These are phyloP conservation scores for Tragelaphus imberbis DNA, from an alignment of 2,113 vertebrate genomes.

Conservation along the genomic window DNA sequence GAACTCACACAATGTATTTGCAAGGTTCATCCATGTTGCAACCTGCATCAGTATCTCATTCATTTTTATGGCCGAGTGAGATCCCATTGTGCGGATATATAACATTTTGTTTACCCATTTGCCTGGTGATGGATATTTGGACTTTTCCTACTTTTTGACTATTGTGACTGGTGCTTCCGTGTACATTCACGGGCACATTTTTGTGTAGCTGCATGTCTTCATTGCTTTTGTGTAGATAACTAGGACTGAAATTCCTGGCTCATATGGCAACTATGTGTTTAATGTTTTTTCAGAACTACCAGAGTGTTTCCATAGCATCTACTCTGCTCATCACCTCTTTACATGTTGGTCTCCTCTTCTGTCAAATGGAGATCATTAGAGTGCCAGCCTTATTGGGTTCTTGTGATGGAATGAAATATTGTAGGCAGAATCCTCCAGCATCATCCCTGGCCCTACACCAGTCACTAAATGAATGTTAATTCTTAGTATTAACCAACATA, in stretches of 20 bases:
- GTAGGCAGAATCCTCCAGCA: neutral
- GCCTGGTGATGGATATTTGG: neutral
- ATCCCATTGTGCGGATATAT: neutral
- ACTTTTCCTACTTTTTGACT: neutral
- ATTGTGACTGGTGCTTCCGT: neutral
- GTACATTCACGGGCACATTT: neutral
- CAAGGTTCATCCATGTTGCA: neutral
- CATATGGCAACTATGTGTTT: fast-evolving
- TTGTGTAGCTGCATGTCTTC: fast-evolving
- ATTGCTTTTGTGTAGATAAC: neutral
- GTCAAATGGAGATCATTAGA: neutral
- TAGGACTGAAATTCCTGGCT: neutral
- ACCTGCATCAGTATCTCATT: fast-evolving
- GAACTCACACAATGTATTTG: neutral
- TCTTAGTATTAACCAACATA: constrained; percentile 36
- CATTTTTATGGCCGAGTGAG: neutral
- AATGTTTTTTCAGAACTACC: neutral
- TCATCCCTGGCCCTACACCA: neutral
- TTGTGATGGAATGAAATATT: neutral
- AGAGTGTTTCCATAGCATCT: no score
- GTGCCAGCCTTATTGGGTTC: neutral
- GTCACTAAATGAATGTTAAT: neutral
- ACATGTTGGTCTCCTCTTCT: neutral
- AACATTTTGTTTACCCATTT: neutral
- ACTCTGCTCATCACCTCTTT: neutral